Evolutionary conservation across 2,888 invertebrate genomes (phyloP).

Genomic region (Epinotia ramella): DNA sequence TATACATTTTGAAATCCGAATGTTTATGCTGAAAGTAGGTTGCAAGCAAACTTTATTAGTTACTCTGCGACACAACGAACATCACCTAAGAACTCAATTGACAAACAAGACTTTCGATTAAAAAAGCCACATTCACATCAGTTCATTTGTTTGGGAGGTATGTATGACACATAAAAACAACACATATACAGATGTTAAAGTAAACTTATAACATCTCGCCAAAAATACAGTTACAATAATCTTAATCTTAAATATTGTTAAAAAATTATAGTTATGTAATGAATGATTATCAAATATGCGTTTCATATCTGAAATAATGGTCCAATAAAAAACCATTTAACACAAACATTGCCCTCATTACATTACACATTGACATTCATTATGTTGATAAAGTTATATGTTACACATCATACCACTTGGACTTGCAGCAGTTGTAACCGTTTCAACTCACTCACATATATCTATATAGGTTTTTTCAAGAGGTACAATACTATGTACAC

Average conservation of each 20-base stretch:
- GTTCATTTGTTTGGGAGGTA: too few relatives aligned
- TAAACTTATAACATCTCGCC: too few relatives aligned
- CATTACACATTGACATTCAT: background rate
- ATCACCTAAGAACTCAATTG: too few relatives aligned
- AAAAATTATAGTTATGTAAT: background rate
- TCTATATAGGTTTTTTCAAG: background rate
- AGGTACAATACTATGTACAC: background rate
- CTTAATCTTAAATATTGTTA: background rate
- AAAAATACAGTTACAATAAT: background rate
- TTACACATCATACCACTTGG: background rate
- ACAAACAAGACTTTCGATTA: too few relatives aligned
- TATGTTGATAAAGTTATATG: background rate
- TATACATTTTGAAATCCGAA: background rate
- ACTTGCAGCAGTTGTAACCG: background rate
- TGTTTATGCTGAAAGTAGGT: background rate
- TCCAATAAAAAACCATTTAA: background rate
- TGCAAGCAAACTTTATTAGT: background rate
- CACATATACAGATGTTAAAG: too few relatives aligned
- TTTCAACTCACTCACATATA: background rate
- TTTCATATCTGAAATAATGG: background rate
- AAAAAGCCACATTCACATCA: too few relatives aligned
- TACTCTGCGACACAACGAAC: too few relatives aligned
- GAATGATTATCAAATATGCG: background rate
- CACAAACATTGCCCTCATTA: conserved; percentile 4
- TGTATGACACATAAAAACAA: too few relatives aligned